Conservation (phyloP, 2,113 vertebrate genomes). For the Zosterops hypoxanthus region DNA sequence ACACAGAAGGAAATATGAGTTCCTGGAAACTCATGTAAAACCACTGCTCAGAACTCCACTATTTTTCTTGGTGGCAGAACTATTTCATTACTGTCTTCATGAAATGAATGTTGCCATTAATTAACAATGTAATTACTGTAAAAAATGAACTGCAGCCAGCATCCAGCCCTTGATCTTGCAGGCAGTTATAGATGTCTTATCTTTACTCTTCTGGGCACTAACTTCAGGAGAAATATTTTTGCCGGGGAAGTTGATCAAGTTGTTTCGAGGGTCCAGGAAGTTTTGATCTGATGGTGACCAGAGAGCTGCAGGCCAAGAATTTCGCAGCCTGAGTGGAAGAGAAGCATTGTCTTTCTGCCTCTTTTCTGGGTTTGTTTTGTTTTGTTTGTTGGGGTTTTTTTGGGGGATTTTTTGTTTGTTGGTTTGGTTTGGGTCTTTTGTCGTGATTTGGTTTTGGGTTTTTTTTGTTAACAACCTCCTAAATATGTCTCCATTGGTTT, state of each 20-base stretch:
- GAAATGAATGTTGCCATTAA: slow-evolving; percentile 12
- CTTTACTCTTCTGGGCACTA: neutral
- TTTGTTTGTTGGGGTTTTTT: neutral
- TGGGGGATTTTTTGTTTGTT: neutral
- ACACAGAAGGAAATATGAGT: neutral
- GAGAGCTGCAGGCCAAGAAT: neutral
- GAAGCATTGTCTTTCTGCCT: neutral
- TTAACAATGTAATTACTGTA: slow-evolving; percentile 29
- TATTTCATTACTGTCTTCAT: neutral
- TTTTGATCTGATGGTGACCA: neutral
- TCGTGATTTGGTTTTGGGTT: too few relatives aligned
- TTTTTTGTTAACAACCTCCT: neutral
- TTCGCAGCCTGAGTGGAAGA: neutral
- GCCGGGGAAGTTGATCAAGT: neutral
- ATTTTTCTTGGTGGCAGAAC: slow-evolving; percentile 30
- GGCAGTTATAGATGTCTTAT: neutral
- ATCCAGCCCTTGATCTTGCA: neutral
- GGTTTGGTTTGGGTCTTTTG: too few relatives aligned
- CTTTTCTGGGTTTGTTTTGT: too few relatives aligned
- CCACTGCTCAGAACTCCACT: neutral
- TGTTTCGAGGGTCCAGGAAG: fast-evolving
- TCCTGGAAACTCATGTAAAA: neutral
- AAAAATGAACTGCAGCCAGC: slow-evolving; percentile 28
- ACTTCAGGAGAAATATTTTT: neutral
- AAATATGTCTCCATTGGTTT: neutral